Evolutionary conservation across 2,113 vertebrate genomes (phyloP), one percentile per base, ranked within the genome.

Genomic region (Cottus gobio): DNA sequence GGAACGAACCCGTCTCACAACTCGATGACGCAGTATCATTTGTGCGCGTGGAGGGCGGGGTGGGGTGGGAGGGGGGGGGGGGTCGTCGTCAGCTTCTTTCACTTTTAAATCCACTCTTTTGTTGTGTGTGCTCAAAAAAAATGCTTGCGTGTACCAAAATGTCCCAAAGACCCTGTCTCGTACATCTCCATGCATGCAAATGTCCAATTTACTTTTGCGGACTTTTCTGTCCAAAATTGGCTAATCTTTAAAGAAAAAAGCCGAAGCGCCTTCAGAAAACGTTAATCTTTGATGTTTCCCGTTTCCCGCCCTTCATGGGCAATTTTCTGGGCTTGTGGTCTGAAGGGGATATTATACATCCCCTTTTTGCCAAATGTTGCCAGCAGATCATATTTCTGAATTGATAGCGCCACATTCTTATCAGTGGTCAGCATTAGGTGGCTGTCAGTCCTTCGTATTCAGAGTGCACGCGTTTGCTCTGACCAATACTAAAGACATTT

Each of bases 11-110:
- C 34, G 13, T 85, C 85, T 84, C 75, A 5, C 85, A 73, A 84
- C 78, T 84, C 71, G 78, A 87, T 89, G 88, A 90, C 61, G 84
- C 79, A 24, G 71, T 71, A 66, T 86, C 74, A 62, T 77, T 85
- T 87, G 76, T 89, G 87, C 81, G 71, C 61, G 80, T 65, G 61
- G 52, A 73, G 77, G 67, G 64, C 34, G 34, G 34, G 31, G 31
- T 5, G 31, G 3, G 31, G 2, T 2, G 31, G 5, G 3, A 7
- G 34, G 34, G n/a, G 2, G 31, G 31, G 5, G 31, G 36, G 36
- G 36, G 36, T 4, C n/a, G n/a, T 81, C 39, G 5, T 63, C 26
- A n/a, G 81, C 62, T 86, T 88, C 39, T 62, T 82, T 84, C 60
- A 10, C 71, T 87, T 42, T 86, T 69, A 65, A 86, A 81, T 81